Base-by-base conservation (phyloP, 2,797 vertebrate genomes). In the Sebastes paucispinis region DNA sequence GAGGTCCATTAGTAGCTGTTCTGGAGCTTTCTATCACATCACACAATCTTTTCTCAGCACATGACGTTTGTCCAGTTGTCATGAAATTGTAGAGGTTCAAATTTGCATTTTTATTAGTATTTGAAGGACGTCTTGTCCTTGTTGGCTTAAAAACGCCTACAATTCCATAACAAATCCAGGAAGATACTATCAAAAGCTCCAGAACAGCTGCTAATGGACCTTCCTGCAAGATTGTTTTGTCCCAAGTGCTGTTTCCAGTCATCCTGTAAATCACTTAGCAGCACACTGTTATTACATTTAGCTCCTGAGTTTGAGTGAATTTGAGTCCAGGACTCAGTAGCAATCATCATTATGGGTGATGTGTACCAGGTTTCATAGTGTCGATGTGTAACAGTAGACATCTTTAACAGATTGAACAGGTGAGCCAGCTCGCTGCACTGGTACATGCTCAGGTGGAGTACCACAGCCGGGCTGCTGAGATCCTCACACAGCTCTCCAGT, bases 401-500 rank as follows among this genome's bases (percentile, higher is more conserved):
- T 88, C 74, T 87, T 43, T 14, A 3, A 86, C 94, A 99, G 97
- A 97, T 99, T 50, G 98, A 99, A 83, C 98, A 99, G 91, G 98
- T 99, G 94, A 99, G 98, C 95, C 98, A 99, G 93, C 96, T 99
- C 54, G 94, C 97, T 10, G 97, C 98, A 0, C 95, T 99, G 67
- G 97, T 98, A 66, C 97, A 99, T 58, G 98, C 98, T 75, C 98
- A 99, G 92, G 94, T 98, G 94, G 97, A 99, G 78, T 99, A 99
- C 89, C 98, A 99, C 92, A 97, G 95, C 89, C 97, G 98, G 75
- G 96, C 98, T 3, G 89, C 97, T 2, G 97, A 98, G 94, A 98
- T 99, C 89, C 96, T 99, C 80, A 97, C 98, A 83, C 96, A 97
- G 91, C 97, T 99, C 88, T 96, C 96, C 62, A 95, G 95, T 87